These are phyloP conservation scores for Proterorhinus semilunaris DNA, from an alignment of 2,113 vertebrate genomes.

Conservation along the genomic window DNA sequence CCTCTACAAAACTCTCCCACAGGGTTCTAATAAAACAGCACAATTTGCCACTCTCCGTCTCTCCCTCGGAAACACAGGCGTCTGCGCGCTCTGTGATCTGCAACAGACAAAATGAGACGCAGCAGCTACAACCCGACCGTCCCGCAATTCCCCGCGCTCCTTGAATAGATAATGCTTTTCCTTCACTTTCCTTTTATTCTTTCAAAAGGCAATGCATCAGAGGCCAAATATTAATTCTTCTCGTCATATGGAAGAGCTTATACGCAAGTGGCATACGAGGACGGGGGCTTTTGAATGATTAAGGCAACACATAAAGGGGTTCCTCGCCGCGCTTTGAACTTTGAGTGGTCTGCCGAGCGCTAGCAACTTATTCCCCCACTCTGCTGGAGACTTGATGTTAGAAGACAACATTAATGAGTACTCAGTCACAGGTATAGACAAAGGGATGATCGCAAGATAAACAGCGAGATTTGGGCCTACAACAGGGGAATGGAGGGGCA, in stretches of 20 bases:
- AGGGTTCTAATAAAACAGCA: constrained; percentile 72
- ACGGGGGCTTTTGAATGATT: constrained; percentile 78
- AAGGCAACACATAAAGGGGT: constrained; percentile 81
- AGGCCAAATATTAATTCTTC: constrained; percentile 82
- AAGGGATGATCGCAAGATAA: constrained; percentile 73
- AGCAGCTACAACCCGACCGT: constrained; percentile 76
- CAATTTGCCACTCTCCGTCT: constrained; percentile 64
- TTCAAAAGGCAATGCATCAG: constrained; percentile 81
- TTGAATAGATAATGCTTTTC: constrained; percentile 82
- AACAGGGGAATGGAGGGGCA: constrained; percentile 55
- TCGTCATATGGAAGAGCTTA: constrained; percentile 70
- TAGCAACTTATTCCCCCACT: constrained; percentile 75
- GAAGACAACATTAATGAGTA: constrained; percentile 78
- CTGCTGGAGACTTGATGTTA: constrained; percentile 76
- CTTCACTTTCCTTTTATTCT: constrained; percentile 78
- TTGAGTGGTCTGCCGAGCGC: constrained; percentile 66
- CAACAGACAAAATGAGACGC: constrained; percentile 78
- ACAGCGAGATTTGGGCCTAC: constrained; percentile 56
- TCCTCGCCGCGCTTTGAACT: constrained; percentile 76
- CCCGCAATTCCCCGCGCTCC: constrained; percentile 76
- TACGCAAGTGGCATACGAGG: constrained; percentile 75
- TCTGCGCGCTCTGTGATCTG: constrained; percentile 77
- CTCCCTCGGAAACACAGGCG: constrained; percentile 59
- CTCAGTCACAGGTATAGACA: constrained; percentile 78
- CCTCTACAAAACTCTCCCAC: constrained; percentile 78